Evolutionary conservation across 92 coral and sea anemone species (phyloP).

Genomic region (Heliopora coerulea): DNA sequence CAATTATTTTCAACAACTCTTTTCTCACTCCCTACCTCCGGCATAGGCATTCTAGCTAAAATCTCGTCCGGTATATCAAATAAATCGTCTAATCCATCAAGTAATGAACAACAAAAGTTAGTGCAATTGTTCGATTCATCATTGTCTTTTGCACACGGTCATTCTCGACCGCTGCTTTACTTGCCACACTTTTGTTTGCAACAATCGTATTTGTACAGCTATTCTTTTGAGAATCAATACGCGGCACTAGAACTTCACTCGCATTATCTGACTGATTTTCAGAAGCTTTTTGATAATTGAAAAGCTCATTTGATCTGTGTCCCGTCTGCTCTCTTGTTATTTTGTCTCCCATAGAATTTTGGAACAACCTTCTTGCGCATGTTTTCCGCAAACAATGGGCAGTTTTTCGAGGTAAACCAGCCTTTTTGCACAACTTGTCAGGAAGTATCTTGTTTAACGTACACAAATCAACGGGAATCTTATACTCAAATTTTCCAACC

Average conservation of each 20-base stretch:
- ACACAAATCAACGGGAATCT: conserved; percentile 15
- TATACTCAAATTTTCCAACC: conserved; percentile 36
- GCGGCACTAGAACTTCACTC: conserved; percentile 41
- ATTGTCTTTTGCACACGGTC: no score
- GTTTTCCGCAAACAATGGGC: conserved; percentile 50
- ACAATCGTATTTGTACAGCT: no score
- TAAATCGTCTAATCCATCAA: no score
- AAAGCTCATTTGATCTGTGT: conserved; percentile 49
- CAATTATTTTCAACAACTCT: no score
- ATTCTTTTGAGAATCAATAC: conserved; percentile 19
- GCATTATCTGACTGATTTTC: conserved; percentile 47
- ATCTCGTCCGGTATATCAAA: no score
- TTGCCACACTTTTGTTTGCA: no score
- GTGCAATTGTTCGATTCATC: no score
- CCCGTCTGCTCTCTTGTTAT: conserved; percentile 52
- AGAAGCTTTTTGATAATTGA: conserved; percentile 47
- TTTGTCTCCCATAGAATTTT: conserved; percentile 46
- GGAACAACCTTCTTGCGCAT: conserved; percentile 50
- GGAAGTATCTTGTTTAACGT: conserved; percentile 43
- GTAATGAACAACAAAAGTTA: no score
- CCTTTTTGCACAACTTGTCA: conserved; percentile 50
- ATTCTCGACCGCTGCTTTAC: no score
- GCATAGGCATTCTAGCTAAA: no score
- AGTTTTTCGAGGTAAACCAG: conserved; percentile 54
- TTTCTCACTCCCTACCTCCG: no score